These are phyloP conservation scores for Australoheros scitulus DNA, from an alignment of 2,113 vertebrate species.

Conservation along the genomic window DNA sequence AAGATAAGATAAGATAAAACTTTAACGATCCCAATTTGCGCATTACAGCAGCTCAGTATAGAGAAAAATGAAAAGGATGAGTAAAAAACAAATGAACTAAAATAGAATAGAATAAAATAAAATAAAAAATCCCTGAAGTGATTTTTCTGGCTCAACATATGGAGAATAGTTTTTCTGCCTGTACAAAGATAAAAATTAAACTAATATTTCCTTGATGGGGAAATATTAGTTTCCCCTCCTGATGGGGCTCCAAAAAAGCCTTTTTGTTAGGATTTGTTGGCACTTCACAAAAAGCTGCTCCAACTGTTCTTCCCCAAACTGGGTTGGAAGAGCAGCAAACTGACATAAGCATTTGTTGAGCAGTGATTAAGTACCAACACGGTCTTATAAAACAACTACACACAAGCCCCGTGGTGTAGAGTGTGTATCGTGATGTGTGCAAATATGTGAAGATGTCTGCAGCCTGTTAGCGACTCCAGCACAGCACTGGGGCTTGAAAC, in stretches of 20 bases:
- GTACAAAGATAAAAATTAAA: neutral
- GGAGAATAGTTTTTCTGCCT: neutral
- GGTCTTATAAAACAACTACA: constrained; percentile 20
- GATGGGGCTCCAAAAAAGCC: no score
- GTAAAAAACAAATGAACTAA: no score
- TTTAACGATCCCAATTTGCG: no score
- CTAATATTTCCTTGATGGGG: neutral
- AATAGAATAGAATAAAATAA: no score
- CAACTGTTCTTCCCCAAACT: constrained; percentile 5
- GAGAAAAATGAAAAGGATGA: no score
- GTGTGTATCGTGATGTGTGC: constrained; percentile 33
- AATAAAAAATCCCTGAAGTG: no score
- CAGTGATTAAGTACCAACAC: constrained; percentile 20
- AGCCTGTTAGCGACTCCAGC: constrained; percentile 42
- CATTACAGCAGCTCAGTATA: no score
- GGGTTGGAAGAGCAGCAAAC: constrained; percentile 43
- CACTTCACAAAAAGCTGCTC: neutral
- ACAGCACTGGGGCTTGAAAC: constrained; percentile 5
- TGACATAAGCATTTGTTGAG: constrained; percentile 24
- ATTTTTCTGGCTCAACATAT: neutral
- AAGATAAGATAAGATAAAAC: no score
- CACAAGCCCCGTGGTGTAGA: constrained; percentile 31
- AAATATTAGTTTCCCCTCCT: no score
- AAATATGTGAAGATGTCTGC: constrained; percentile 51
- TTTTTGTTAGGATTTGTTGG: no score